Evolutionary conservation across 2,888 invertebrate species (phyloP).

Genomic region (Thecophora atra): DNA sequence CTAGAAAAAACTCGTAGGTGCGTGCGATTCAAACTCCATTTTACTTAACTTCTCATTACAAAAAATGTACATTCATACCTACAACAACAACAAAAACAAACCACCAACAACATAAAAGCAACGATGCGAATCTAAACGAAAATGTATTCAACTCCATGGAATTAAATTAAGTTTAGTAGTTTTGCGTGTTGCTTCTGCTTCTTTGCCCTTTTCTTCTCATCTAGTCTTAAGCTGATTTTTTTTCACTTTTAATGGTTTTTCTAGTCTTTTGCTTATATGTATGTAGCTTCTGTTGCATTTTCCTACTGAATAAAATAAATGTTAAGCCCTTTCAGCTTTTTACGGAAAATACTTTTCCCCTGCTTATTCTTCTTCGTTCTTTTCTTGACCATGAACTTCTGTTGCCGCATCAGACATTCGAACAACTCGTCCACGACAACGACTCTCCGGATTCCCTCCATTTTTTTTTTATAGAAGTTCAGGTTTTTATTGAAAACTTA

Average conservation of each 20-base stretch:
- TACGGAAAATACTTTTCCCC: background rate
- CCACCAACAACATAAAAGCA: constrained; percentile 17
- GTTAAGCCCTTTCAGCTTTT: constrained; percentile 17
- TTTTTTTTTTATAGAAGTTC: too few relatives aligned
- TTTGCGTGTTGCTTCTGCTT: constrained; percentile 15
- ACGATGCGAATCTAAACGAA: constrained; percentile 34
- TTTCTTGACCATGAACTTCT: constrained; percentile 31
- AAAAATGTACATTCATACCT: constrained; percentile 22
- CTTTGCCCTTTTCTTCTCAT: background rate
- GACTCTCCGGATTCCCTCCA: too few relatives aligned
- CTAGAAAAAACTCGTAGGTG: constrained; percentile 1
- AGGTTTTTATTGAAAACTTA: too few relatives aligned
- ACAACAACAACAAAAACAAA: constrained; percentile 19
- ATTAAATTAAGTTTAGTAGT: constrained; percentile 23
- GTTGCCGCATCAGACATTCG: background rate
- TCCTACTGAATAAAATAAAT: constrained; percentile 6
- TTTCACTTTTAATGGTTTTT: background rate
- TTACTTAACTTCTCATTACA: constrained; percentile 26
- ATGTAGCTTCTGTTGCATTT: constrained; percentile 7
- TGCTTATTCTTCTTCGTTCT: background rate
- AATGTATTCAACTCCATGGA: constrained; percentile 33
- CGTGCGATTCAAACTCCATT: constrained; percentile 13
- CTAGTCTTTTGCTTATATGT: background rate
- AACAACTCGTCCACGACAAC: background rate
- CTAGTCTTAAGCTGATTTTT: too few relatives aligned